Evolutionary conservation across 2,113 vertebrate genomes (phyloP), one percentile per base, ranked within the genome.

Genomic region (Suncus etruscus): DNA sequence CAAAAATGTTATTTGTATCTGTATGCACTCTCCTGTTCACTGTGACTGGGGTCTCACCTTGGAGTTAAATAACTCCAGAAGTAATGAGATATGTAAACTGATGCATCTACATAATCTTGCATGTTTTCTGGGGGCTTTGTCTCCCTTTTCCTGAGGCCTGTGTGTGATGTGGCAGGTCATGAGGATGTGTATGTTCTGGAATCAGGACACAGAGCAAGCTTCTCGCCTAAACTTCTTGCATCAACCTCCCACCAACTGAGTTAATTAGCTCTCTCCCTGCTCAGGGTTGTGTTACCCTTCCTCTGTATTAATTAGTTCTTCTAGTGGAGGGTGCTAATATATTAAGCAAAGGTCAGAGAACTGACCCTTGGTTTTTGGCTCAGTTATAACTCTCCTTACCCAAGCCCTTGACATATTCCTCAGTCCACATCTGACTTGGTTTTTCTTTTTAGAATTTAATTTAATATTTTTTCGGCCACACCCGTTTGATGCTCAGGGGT

Each of bases 1-100:
- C 75, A 86, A 91, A 87, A 91, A 87, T 66, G 91, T 61, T 22
- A 29, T 88, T 95, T 54, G 91, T 88, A 92, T 95, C 61, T 61
- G 24, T 83, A 84, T 51, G 20, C 83, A 95, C 76, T 91, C 76
- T 8, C 0, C 18, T 58, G 90, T 54, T 24, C 51, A 11, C 20
- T 20, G 16, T 84, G 22, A 18, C 39, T 1, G 11, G 39, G 39
- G 3, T 16, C 12, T 32, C 74, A 6, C 25, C 78, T 61, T 29
- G 50, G 75, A 83, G 68, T 7, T 70, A 24, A 39, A 70, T 87
- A 84, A 69, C 86, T 83, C 63, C 29, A n/a, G 31, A 51, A 74
- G 63, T 16, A 32, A 31, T 82, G 58, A 79, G 65, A 63, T 45
- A 25, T 1, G 0, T n/a, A 45, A 24, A 2, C 24, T 22, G 31